phyloP scores from a whole-genome alignment of 2,113 vertebrate species.

The Zapornia atra region DNA sequence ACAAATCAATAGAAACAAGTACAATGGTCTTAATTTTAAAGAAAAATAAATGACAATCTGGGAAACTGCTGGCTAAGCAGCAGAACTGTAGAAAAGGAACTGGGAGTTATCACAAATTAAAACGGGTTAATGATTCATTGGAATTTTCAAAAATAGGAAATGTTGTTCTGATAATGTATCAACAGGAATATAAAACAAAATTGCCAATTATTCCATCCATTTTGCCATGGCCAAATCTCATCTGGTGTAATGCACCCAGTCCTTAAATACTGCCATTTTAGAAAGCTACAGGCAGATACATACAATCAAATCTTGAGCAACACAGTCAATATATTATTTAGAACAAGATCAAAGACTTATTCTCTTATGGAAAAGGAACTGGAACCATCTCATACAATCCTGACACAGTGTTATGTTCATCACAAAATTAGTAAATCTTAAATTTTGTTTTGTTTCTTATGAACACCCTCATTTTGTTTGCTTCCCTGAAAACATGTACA shows the following conservation, averaged over 20 bases:
- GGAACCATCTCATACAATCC: background rate
- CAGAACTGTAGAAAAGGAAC: background rate
- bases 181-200: background rate
- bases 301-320: background rate
- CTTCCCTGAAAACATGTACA: background rate
- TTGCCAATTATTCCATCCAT: background rate
- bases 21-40: background rate
- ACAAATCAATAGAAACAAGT: background rate
- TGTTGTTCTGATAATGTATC: background rate
- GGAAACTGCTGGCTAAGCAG: background rate
- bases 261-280: background rate
- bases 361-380: background rate
- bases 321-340: background rate
- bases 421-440: too few species aligned
- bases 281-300: background rate
- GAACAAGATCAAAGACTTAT: background rate
- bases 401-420: background rate
- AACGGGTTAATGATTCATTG: background rate
- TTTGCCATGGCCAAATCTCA: background rate
- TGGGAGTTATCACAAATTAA: background rate
- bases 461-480: background rate
- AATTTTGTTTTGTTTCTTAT: too few species aligned
- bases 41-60: background rate
- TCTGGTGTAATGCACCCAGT: background rate
- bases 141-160: background rate